Evolutionary conservation across 2,888 invertebrate species (phyloP), one percentile per base, ranked within the genome.

Genomic region (Phaonia tiefii): DNA sequence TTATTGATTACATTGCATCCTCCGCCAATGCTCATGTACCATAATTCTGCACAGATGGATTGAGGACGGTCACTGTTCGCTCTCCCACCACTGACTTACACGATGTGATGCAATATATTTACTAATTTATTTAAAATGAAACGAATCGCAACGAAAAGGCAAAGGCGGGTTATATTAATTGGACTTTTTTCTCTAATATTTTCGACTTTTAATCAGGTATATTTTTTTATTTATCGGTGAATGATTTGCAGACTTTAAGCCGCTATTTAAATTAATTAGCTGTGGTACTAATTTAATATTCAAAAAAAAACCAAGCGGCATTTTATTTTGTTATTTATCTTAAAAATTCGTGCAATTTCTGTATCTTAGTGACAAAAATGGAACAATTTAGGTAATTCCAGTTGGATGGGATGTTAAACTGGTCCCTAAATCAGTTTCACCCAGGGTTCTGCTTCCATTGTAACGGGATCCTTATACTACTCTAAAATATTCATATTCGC

Each of bases 221-320:
- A n/a, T n/a, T n/a, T n/a, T 56, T 70, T 7, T n/a, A 2, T 54
- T 69, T 66, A 17, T 26, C 54, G 39, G 22, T 22, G 13, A 7
- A 20, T 39, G 17, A 20, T 67, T 67, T 49, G 26, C 22, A 56
- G 54, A 56, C 69, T 51, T 69, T 69, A 54, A 56, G 69, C 54
- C 69, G 69, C 69, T 70, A 56, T 56, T 56, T 56, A 56, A 56
- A 54, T 70, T 70, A 70, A 70, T 70, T 70, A 44, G 42, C 49
- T 20, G 31, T 37, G 51, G 10, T 51, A 67, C 37, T 51, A 46
- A 69, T 54, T 54, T 42, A 56, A 70, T 42, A 70, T 70, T 70
- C 69, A 70, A 39, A 56, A 54, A 67, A 51, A 42, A 70, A 56
- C 22, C 22, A 70, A 25, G 69, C 69, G 69, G 69, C 42, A 56